Base-by-base conservation (phyloP, 1,140 invertebrate genomes). In the Ericerus pela region DNA sequence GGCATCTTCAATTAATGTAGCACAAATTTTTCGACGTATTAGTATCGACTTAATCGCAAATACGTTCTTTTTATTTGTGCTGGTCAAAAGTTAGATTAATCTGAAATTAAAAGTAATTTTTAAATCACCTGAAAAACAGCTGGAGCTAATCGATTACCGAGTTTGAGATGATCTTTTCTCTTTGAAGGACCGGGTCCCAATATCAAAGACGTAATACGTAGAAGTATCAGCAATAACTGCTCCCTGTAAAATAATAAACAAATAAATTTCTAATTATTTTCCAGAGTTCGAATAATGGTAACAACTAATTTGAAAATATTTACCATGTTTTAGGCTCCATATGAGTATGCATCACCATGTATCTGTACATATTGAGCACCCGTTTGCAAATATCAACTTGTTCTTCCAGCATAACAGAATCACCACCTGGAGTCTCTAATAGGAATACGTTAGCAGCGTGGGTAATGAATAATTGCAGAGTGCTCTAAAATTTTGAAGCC, bases 311-410 rank as follows among this genome's bases (percentile, higher is more conserved):
- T n/a, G n/a, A n/a, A n/a, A 16, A 22, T 37, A 18, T 64, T 74
- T 76, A 90, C 92, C 93, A 97, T 18, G 92, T 94, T 62, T 78
- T 78, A 60, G 82, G 82, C 65, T 96, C 89, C 81, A 96, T 86
- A 59, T 83, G 77, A 0, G 89, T 85, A 68, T 96, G 92, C 90
- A 96, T 96, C 24, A 96, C 92, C 79, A 96, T 91, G 64, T 90
- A 94, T 58, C 93, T 75, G 75, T 96, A 97, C 61, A 96, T 93
- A 70, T 96, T 97, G 24, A 97, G 73, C 51, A 97, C 90, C 62
- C 90, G 76, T 72, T 96, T 96, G 71, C 93, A 96, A 58, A 92
- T 84, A 70, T 97, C 93, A 0, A 93, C 95, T 73, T 96, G 88
- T 69, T 94, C 89, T 64, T 93, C 88, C 5, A 92, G 70, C 6